phyloP scores from a whole-genome alignment of 2,797 vertebrate genomes.

The Brotula barbata region DNA sequence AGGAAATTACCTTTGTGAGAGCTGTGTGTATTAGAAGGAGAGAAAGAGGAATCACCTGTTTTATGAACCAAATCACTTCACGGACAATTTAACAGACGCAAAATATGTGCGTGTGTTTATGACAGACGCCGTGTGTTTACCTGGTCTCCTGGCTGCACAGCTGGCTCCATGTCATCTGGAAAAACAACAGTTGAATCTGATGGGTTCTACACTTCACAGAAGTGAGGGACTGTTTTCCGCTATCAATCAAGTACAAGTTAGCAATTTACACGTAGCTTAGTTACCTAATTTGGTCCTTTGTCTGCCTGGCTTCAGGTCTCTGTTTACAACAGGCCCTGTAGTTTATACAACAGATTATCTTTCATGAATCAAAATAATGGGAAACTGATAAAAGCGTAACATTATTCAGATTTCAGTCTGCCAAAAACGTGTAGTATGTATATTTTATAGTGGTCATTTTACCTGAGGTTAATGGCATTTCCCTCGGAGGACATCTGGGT shows the following conservation, averaged over 20 bases:
- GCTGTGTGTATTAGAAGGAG: slow-evolving; percentile 40
- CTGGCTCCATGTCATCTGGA: slow-evolving; percentile 39
- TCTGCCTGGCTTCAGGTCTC: slow-evolving; percentile 75
- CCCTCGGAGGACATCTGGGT: slow-evolving; percentile 38
- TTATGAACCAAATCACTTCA: slow-evolving; percentile 3
- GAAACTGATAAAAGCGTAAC: too few relatives aligned
- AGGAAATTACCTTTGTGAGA: slow-evolving; percentile 60
- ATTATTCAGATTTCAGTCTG: too few relatives aligned
- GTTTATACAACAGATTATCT: slow-evolving; percentile 18
- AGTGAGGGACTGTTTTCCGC: too few relatives aligned
- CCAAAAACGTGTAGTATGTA: not conserved
- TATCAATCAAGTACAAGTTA: too few relatives aligned
- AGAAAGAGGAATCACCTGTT: slow-evolving; percentile 19
- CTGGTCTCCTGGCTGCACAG: slow-evolving; percentile 24
- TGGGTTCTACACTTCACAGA: not conserved
- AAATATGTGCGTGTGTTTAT: not conserved
- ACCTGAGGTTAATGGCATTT: slow-evolving; percentile 46
- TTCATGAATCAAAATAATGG: not conserved
- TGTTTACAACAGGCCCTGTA: slow-evolving; percentile 70
- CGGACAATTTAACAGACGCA: not conserved
- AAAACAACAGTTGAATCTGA: slow-evolving; percentile 14
- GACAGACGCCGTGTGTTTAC: slow-evolving; percentile 44
- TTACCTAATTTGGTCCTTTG: slow-evolving; percentile 58
- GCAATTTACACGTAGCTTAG: not conserved
- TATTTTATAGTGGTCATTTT: slow-evolving; percentile 11